Base-by-base conservation (phyloP, 1,140 invertebrate genomes). In the Apolygus lucorum region DNA sequence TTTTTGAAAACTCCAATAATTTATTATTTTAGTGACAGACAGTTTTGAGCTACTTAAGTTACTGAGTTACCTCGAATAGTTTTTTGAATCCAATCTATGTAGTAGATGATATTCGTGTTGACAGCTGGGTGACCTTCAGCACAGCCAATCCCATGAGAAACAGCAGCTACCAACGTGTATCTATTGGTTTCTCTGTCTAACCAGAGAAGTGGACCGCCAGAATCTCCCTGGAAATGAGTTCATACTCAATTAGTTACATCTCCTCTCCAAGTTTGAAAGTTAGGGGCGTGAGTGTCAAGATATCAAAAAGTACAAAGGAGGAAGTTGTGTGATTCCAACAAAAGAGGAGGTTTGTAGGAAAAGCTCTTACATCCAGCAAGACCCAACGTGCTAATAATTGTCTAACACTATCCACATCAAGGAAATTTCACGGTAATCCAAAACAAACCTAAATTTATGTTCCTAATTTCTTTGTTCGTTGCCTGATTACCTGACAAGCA, bases 191-290 rank as follows among this genome's bases (percentile, higher is more conserved):
- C 69, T 0, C 78, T 75, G 73, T 86, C 82, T 49, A 79, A 76
- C 79, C 82, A 87, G 13, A 86, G 75, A 2, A 86, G 70, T 0
- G 87, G 87, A 2, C 87, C 87, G 25, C 87, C 87, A 26, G 85
- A 87, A 74, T 90, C 87, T 69, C 83, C 79, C 83, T 87, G 75
- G 8, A 77, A 73, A 63, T n/a, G n/a, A n/a, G n/a, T n/a, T n/a
- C n/a, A n/a, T n/a, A n/a, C n/a, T n/a, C n/a, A n/a, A n/a, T n/a
- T n/a, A n/a, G n/a, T n/a, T n/a, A n/a, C n/a, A n/a, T n/a, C n/a
- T n/a, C n/a, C n/a, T n/a, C n/a, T n/a, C n/a, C n/a, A n/a, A n/a
- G n/a, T n/a, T n/a, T n/a, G n/a, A n/a, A n/a, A n/a, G n/a, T n/a
- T n/a, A n/a, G n/a, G n/a, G n/a, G n/a, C n/a, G n/a, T n/a, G n/a